Base-by-base conservation (phyloP, 1,140 invertebrate species). In the Drosophila pseudoobscura region DNA sequence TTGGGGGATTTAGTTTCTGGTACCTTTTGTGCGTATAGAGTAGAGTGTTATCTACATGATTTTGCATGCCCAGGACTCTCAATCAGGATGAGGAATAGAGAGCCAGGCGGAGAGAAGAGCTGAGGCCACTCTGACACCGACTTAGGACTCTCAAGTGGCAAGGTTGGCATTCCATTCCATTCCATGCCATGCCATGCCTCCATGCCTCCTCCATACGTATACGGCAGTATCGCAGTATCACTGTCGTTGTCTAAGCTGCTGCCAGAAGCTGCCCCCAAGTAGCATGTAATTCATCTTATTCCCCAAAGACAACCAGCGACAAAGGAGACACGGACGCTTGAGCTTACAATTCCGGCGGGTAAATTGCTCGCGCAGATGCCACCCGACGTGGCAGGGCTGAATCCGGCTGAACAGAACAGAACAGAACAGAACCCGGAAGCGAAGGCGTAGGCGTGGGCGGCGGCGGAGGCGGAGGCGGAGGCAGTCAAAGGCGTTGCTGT, bases 231-330 rank as follows among this genome's bases (percentile, higher is more conserved):
- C 31, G 9, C 51, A 8, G 35, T 31, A 22, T 54, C 15, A 9
- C 52, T 31, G 31, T 24, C 65, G 57, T 11, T 39, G 35, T 39
- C 65, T 46, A 56, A 75, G 66, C 73, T 76, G 66, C 76, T 22
- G 51, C 68, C 35, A 39, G 44, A 55, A 49, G 50, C 65, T 69
- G 52, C 17, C 51, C 57, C 75, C 71, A 66, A 88, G 78, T 64
- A 79, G 83, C 78, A 88, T 88, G 83, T 88, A 88, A 88, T 88
- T 88, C 83, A 88, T 88, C 83, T 88, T 88, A 88, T 88, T 88
- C 84, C 83, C 83, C 66, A 83, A 72, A 78, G 82, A 87, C 62
- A 83, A 88, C 62, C 54, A 52, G 56, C 60, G 62, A 58, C 46
- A 52, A 75, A 69, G 65, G 64, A 77, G 58, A 55, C 65, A 69